phyloP scores from a whole-genome alignment of 2,113 vertebrate genomes.

The Microcebus murinus region DNA sequence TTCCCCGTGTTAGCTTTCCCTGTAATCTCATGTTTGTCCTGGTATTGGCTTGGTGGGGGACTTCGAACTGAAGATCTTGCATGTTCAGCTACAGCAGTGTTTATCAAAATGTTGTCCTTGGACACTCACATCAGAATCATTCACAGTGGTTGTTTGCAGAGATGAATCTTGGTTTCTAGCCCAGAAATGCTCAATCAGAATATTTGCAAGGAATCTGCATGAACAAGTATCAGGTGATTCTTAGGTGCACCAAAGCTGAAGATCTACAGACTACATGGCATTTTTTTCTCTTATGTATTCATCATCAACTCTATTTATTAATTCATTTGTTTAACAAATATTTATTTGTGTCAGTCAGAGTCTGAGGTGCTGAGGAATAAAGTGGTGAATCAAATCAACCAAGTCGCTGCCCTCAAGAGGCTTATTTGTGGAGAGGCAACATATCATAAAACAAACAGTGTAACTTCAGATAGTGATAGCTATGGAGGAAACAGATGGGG shows the following conservation, averaged over 20 bases:
- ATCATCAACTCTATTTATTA: neutral
- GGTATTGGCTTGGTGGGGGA: neutral
- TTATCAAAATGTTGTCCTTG: neutral
- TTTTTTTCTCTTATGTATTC: neutral
- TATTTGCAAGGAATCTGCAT: neutral
- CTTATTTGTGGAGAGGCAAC: neutral
- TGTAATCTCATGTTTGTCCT: neutral
- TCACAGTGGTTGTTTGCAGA: neutral
- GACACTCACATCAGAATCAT: neutral
- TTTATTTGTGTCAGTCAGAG: neutral
- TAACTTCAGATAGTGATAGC: neutral
- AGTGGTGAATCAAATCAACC: neutral
- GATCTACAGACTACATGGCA: neutral
- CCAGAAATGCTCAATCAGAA: neutral
- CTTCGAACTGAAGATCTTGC: neutral
- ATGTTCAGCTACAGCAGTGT: neutral
- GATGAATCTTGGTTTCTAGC: neutral
- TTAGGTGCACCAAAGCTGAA: neutral
- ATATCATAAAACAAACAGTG: neutral
- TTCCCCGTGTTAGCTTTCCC: neutral
- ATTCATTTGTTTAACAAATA: constrained; percentile 28
- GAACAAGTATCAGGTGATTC: neutral
- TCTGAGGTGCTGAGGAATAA: neutral
- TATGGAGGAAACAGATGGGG: neutral
- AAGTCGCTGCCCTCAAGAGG: neutral